These are phyloP conservation scores for Lordiphosa stackelbergi DNA, from an alignment of 1,140 invertebrate genomes.

Conservation along the genomic window DNA sequence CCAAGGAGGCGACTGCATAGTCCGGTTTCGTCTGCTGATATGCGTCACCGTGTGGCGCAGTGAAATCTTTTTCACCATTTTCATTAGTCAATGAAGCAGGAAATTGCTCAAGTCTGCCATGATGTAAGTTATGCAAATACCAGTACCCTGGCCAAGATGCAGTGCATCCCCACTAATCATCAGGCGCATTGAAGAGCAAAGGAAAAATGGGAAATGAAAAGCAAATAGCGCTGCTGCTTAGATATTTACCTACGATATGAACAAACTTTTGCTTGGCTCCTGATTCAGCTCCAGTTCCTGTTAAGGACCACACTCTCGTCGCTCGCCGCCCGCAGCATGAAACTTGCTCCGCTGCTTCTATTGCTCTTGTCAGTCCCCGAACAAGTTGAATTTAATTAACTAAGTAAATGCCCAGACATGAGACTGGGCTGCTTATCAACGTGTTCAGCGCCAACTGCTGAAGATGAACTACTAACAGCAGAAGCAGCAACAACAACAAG, in stretches of 20 bases:
- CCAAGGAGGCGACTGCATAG: slow-evolving; percentile 17
- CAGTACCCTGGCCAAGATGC: slow-evolving; percentile 29
- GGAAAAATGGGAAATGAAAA: slow-evolving; percentile 58
- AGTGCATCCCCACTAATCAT: slow-evolving; percentile 41
- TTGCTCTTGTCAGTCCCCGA: slow-evolving; percentile 35
- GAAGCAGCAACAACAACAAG: slow-evolving; percentile 15
- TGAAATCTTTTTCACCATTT: slow-evolving; percentile 47
- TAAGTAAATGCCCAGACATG: slow-evolving; percentile 73
- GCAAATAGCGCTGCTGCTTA: slow-evolving; percentile 47
- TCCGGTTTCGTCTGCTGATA: slow-evolving; percentile 6
- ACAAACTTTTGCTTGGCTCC: slow-evolving; percentile 26
- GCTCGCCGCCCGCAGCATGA: slow-evolving; percentile 26
- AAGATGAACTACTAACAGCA: slow-evolving; percentile 37
- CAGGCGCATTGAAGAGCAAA: slow-evolving; percentile 22
- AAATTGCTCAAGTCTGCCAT: slow-evolving; percentile 46
- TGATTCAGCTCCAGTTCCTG: slow-evolving; percentile 7
- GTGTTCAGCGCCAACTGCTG: slow-evolving; percentile 22
- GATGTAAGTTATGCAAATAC: slow-evolving; percentile 41
- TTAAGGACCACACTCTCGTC: slow-evolving; percentile 20
- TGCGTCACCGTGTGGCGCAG: slow-evolving; percentile 37
- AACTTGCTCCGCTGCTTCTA: slow-evolving; percentile 28
- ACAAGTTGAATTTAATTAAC: slow-evolving; percentile 74
- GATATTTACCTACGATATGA: slow-evolving; percentile 63
- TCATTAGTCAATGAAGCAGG: slow-evolving; percentile 59
- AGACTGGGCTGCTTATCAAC: slow-evolving; percentile 47